Evolutionary conservation across 1,140 invertebrate species (phyloP).

Genomic region (Drosophila bocki): DNA sequence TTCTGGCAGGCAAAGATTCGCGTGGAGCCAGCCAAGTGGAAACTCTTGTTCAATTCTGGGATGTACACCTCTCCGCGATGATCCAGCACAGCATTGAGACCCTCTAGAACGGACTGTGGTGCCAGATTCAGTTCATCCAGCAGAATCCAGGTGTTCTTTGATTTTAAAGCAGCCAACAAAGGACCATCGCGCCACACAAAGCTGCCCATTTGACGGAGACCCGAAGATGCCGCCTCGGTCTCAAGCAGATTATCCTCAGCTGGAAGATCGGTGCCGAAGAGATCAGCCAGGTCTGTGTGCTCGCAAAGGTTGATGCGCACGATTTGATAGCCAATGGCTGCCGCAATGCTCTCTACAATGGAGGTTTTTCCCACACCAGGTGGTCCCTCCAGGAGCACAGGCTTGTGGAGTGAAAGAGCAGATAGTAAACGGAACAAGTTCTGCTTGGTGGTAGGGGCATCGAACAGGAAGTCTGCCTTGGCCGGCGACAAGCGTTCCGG

Average conservation of each 20-base stretch:
- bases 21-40: slow-evolving; percentile 91
- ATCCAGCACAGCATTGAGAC: slow-evolving; percentile 99
- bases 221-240: slow-evolving; percentile 1
- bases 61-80: slow-evolving; percentile 98
- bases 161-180: slow-evolving; percentile 95
- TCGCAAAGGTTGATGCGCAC: slow-evolving; percentile 99
- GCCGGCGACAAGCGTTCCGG: slow-evolving; percentile 49
- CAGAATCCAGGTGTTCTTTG: slow-evolving; percentile 96
- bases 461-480: slow-evolving; percentile 89
- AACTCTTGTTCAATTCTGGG: slow-evolving; percentile 96
- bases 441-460: slow-evolving; percentile 92
- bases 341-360: slow-evolving; percentile 95
- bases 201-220: slow-evolving; percentile 88
- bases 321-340: slow-evolving; percentile 92
- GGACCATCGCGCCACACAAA: slow-evolving; percentile 99
- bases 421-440: slow-evolving; percentile 95
- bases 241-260: slow-evolving; percentile 90
- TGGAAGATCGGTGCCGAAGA: slow-evolving; percentile 99
- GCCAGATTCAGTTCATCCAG: slow-evolving; percentile 99
- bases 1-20: slow-evolving; percentile 99
- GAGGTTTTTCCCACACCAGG: slow-evolving; percentile 99
- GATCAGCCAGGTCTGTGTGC: slow-evolving; percentile 98
- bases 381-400: slow-evolving; percentile 97
- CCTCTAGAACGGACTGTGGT: slow-evolving; percentile 98
- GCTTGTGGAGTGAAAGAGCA: slow-evolving; percentile 95